These are phyloP conservation scores for Trypoxylon attenuatum DNA, from an alignment of 2,888 invertebrate species.

Conservation along the genomic window DNA sequence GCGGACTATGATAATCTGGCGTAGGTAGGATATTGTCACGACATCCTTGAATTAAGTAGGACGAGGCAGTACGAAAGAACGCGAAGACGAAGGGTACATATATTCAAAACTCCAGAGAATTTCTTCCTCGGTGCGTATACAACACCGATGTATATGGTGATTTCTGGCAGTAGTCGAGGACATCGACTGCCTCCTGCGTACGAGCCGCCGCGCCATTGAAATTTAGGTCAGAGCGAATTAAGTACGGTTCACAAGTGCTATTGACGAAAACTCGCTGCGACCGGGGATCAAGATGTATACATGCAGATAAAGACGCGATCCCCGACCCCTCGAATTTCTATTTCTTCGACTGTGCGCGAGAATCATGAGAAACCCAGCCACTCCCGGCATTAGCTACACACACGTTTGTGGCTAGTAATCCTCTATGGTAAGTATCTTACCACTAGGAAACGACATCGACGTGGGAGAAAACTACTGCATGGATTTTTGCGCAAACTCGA, in stretches of 20 bases:
- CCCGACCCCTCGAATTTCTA: constrained; percentile 24
- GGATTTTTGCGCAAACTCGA: too few species aligned
- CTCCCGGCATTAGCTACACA: not conserved
- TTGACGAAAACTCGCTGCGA: constrained; percentile 53
- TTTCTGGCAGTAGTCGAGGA: constrained; percentile 23
- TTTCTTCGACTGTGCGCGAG: constrained; percentile 45
- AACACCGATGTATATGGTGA: constrained; percentile 11
- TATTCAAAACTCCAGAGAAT: not conserved
- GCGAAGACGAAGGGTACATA: not conserved
- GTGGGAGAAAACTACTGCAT: too few species aligned
- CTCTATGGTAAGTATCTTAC: too few species aligned
- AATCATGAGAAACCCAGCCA: constrained; percentile 47
- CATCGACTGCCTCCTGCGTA: too few species aligned
- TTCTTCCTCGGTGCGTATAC: too few species aligned
- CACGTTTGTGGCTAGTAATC: constrained; percentile 38
- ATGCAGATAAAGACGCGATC: constrained; percentile 44
- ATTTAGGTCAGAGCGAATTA: constrained; percentile 54
- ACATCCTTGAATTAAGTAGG: not conserved
- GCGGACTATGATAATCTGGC: too few species aligned
- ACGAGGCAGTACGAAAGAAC: not conserved
- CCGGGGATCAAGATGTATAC: constrained; percentile 55
- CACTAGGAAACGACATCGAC: too few species aligned
- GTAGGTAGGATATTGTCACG: too few species aligned
- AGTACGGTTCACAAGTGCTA: constrained; percentile 58
- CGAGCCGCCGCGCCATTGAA: constrained; percentile 29